phyloP scores from a whole-genome alignment of 1,140 invertebrate species.

The Bradynema listronoti region DNA sequence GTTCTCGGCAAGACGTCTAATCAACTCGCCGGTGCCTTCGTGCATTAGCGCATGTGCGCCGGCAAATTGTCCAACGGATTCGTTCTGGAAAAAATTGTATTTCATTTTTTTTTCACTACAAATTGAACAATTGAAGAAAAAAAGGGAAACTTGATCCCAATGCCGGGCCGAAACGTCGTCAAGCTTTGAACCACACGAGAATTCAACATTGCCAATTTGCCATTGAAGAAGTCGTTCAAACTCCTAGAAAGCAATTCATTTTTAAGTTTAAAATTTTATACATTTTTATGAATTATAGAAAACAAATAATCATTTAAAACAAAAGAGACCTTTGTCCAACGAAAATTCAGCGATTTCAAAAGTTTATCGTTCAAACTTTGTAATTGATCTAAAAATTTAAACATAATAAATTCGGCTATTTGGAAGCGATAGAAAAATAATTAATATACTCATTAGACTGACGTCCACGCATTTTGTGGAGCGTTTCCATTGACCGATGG shows the following conservation, averaged over 20 bases:
- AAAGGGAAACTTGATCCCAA: conserved; percentile 43
- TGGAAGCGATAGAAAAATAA: not conserved
- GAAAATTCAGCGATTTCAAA: conserved; percentile 5
- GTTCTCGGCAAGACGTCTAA: conserved; percentile 54
- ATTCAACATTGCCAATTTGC: conserved; percentile 60
- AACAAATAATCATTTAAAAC: not conserved
- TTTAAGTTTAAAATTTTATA: conserved; percentile 4
- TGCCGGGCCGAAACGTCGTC: conserved; percentile 57
- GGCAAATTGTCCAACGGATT: conserved; percentile 59
- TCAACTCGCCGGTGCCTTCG: conserved; percentile 29
- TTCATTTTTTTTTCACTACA: too few relatives aligned
- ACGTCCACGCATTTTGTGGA: conserved; percentile 45
- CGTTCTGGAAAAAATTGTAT: too few relatives aligned
- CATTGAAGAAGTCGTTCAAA: conserved; percentile 59
- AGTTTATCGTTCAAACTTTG: conserved; percentile 23
- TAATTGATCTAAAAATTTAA: conserved; percentile 16
- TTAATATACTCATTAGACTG: conserved; percentile 55
- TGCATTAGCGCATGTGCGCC: conserved; percentile 57
- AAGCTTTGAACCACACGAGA: conserved; percentile 58
- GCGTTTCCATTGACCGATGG: conserved; percentile 58
- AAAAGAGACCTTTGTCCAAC: conserved; percentile 11
- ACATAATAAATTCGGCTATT: conserved; percentile 8
- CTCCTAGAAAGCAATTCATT: conserved; percentile 40
- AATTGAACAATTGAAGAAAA: not conserved
- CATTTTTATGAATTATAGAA: not conserved